phyloP scores from a whole-genome alignment of 2,113 vertebrate genomes.

The Lethenteron reissneri region DNA sequence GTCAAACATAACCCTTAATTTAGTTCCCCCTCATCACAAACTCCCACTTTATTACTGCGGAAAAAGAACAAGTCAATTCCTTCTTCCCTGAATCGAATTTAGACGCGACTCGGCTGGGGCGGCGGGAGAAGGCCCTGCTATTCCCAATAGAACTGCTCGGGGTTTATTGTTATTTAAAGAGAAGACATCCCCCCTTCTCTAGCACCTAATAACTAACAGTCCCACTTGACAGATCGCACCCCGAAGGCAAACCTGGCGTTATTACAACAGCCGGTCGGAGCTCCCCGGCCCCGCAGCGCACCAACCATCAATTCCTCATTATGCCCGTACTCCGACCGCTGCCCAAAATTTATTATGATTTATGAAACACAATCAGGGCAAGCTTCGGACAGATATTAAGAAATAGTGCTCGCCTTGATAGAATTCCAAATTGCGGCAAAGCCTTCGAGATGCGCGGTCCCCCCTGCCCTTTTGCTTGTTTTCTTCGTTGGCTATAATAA shows the following conservation, averaged over 20 bases:
- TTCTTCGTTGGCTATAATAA: slow-evolving; percentile 1
- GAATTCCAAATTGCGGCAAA: slow-evolving; percentile 1
- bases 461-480: slow-evolving; percentile 3
- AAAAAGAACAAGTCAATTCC: slow-evolving; percentile 5
- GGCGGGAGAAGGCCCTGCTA: neutral
- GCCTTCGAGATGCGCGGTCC: neutral
- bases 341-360: slow-evolving; percentile 5
- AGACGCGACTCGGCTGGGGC: neutral
- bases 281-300: neutral
- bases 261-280: slow-evolving; percentile 5
- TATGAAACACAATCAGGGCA: neutral
- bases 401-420: neutral
- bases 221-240: slow-evolving; percentile 3
- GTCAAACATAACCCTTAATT: slow-evolving; percentile 7
- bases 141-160: neutral
- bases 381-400: slow-evolving; percentile 1
- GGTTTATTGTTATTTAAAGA: slow-evolving; percentile 5
- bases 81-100: neutral
- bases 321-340: neutral
- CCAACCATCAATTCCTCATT: slow-evolving; percentile 6
- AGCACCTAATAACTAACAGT: slow-evolving; percentile 4
- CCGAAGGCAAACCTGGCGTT: slow-evolving; percentile 5
- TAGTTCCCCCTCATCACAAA: slow-evolving; percentile 4
- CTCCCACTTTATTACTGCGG: slow-evolving; percentile 6
- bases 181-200: neutral